Evolutionary conservation across 2,888 invertebrate species (phyloP), one percentile per base, ranked within the genome.

Genomic region (Slavum lentiscoides): DNA sequence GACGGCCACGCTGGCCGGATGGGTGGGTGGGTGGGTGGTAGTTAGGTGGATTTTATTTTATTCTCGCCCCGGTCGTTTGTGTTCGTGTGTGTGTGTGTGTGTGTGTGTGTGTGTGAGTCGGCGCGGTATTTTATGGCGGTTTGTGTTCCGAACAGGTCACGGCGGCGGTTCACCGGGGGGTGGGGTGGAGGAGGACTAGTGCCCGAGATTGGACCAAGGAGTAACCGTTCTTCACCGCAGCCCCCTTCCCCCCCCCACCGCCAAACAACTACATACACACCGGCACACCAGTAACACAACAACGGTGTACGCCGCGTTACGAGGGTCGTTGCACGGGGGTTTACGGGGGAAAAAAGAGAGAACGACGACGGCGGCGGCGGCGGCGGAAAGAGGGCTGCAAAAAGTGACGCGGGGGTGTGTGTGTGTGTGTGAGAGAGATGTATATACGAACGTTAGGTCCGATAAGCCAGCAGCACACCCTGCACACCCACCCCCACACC

Each of bases 31-130:
- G 30, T 30, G 30, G 1, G 30, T 30, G 43, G 43, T 43, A 66
- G 75, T 76, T 76, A 68, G 75, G 75, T 68, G 68, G 75, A 76
- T 76, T 76, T 76, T 68, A 68, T 76, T 76, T 76, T 59, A 68
- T 76, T 76, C 75, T 76, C 75, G 75, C 67, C 75, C 74, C 43
- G 43, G 43, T 5, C 75, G 67, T 37, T n/a, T 55, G 62, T 15
- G 73, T n/a, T 23, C 11, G 72, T 19, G 61, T 30, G 49, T 39
- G 74, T 37, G 74, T 53, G 62, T 37, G 64, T 55, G 62, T 15
- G 73, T n/a, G 49, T 9, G 72, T 19, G 61, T 30, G 49, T 39
- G 74, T 37, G 39, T 11, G 49, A 11, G 49, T 11, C 43, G 43
- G 49, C 49, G 49, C 59, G 59, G 75, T 76, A 59, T 76, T 76